These are phyloP conservation scores for Seriola dumerili DNA, from an alignment of 2,113 vertebrate species.

Conservation along the genomic window DNA sequence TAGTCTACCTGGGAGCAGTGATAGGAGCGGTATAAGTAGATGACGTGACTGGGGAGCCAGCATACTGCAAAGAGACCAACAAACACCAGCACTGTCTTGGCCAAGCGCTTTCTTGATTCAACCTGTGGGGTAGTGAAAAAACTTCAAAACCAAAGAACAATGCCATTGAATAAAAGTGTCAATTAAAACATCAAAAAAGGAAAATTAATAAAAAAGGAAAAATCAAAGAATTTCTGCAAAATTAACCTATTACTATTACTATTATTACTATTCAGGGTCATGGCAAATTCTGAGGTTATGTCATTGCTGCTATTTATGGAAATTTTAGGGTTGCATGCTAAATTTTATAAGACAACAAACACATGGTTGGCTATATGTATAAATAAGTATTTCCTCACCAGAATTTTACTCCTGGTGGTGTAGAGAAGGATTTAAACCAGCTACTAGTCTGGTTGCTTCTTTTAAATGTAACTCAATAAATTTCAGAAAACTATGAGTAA, in stretches of 20 bases:
- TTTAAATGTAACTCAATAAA: neutral
- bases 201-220: too few species aligned
- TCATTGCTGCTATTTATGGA: too few species aligned
- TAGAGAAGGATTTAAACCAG: too few species aligned
- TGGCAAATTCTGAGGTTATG: too few species aligned
- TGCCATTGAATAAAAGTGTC: neutral
- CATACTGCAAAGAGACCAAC: conserved; percentile 96
- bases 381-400: too few species aligned
- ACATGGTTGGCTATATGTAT: too few species aligned
- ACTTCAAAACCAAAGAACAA: neutral
- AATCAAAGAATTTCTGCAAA: neutral
- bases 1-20: conserved; percentile 92
- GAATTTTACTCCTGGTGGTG: too few species aligned
- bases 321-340: too few species aligned
- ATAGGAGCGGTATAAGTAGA: conserved; percentile 97
- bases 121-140: conserved; percentile 81
- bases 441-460: neutral
- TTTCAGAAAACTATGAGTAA: too few species aligned
- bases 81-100: conserved; percentile 95
- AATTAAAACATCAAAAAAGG: neutral
- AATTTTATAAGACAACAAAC: too few species aligned
- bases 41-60: conserved; percentile 95
- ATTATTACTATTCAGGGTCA: neutral
- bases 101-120: conserved; percentile 94
- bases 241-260: neutral